Evolutionary conservation across 1,140 invertebrate genomes (phyloP), one percentile per base, ranked within the genome.

Genomic region (Pissodes strobi): DNA sequence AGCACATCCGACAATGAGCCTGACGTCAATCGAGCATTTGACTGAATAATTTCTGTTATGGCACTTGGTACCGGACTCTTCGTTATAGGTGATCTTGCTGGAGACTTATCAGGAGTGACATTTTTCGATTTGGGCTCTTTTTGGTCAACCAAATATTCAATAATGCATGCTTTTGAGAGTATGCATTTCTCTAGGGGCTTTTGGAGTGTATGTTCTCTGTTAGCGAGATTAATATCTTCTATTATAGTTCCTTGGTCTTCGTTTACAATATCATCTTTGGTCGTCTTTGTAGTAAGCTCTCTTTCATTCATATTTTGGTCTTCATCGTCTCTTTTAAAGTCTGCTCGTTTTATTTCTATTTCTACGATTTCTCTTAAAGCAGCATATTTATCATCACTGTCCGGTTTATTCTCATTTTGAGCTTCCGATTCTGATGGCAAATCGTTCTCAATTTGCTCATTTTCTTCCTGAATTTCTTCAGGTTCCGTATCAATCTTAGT

Each of bases 291-390:
- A 13, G 15, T 82, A 2, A 81, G 73, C 12, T 61, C 83, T 81
- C 66, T 85, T 84, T 64, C 55, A 18, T 12, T 15, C 2, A 34
- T 13, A 18, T 71, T 66, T 19, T 61, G 21, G 39, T 70, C 70
- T 53, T 61, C 53, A 19, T 73, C 69, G n/a, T 63, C 64, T 38
- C 52, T 68, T 45, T 45, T 15, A 18, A 19, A 38, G 39, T 69
- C 71, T 9, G 57, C 59, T 17, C 69, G 60, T 22, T 67, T 66
- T 8, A 74, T 55, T 66, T 76, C 73, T 25, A 15, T 84, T 82
- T 68, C 81, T 52, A 86, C 87, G 18, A 89, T 89, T 73, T 90
- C 88, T 30, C 89, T 73, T 48, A 88, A 74, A 0, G 88, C 88
- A 0, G 88, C 88, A 74, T 90, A 90, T 69, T 84, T 84, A 79